Conservation (phyloP, 2,888 invertebrate species). For the Hypena proboscidalis region DNA sequence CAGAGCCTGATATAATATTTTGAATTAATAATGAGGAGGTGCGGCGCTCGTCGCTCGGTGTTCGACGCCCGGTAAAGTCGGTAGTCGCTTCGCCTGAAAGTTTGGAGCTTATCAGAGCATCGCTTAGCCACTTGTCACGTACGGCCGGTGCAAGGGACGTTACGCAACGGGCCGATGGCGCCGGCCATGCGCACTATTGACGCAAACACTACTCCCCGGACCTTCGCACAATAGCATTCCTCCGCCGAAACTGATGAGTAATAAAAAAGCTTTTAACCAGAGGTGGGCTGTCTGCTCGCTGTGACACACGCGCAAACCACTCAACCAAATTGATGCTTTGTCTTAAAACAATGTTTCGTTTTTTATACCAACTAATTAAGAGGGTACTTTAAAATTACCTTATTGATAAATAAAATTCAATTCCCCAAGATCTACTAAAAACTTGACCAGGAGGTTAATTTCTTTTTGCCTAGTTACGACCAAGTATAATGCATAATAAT, state of each 20-base stretch:
- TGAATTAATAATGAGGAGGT: slow-evolving; percentile 40
- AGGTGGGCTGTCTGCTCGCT: background rate
- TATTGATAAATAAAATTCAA: too few species aligned
- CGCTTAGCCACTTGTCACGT: slow-evolving; percentile 56
- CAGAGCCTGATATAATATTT: slow-evolving; percentile 27
- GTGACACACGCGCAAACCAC: background rate
- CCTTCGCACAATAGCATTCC: slow-evolving; percentile 41
- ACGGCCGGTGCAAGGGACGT: slow-evolving; percentile 49
- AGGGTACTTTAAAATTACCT: too few species aligned
- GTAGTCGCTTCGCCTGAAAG: slow-evolving; percentile 6
- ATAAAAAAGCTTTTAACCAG: slow-evolving; percentile 33
- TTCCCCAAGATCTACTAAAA: too few species aligned
- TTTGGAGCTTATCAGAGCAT: slow-evolving; percentile 44
- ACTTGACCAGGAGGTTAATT: too few species aligned
- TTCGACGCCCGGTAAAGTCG: background rate
- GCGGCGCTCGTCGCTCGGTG: slow-evolving; percentile 2
- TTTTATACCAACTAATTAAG: too few species aligned
- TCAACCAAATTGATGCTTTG: background rate
- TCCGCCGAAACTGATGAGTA: slow-evolving; percentile 21
- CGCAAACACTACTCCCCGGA: slow-evolving; percentile 16
- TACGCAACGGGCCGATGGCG: slow-evolving; percentile 42
- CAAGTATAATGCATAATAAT: too few species aligned
- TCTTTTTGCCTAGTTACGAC: too few species aligned
- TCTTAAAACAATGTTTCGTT: background rate
- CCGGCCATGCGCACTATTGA: slow-evolving; percentile 19